Base-by-base conservation (phyloP, 2,113 vertebrate species). In the Misgurnus anguillicaudatus region DNA sequence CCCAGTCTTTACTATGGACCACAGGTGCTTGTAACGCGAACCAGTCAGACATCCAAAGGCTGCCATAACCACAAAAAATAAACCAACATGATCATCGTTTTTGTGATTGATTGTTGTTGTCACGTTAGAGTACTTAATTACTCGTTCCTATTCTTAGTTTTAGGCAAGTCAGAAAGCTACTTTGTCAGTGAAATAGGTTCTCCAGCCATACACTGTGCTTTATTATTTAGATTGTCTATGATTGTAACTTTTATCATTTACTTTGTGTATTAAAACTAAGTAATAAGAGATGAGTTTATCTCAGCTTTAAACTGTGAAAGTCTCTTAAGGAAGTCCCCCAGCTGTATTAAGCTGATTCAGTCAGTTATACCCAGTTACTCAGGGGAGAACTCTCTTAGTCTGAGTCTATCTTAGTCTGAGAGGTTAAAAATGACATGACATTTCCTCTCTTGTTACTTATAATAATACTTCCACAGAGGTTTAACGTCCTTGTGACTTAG, bases 351-450 rank as follows among this genome's bases (percentile, higher is more conserved):
- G 64, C 57, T 78, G 68, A 48, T 78, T 53, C 63, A 71, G 14
- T 62, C 65, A 42, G 60, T 19, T 69, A 58, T 38, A 13, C 21
- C 14, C 6, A 16, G 24, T 60, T 78, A 79, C 45, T 41, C 39
- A 51, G 17, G 64, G 75, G 21, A 6, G 69, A n/a, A n/a, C n/a
- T 31, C 31, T 55, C 53, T 31, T 72, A 80, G 78, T 17, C 62
- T 80, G 67, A 79, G 73, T 31, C 16, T n/a, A 80, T 17, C 62
- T 80, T 72, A 79, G 73, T 31, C 16, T n/a, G 4, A 17, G 66
- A 58, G 68, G 41, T 85, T 83, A 75, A 80, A 87, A 74, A 60
- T 72, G 65, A 73, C 61, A 24, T 62, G 19, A 62, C 57, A 51
- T 67, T 53, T 70, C 17, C 58, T 42, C 11, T 41, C 51, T 69